Base-by-base conservation (phyloP, 2,888 invertebrate genomes). In the Tachina fera region DNA sequence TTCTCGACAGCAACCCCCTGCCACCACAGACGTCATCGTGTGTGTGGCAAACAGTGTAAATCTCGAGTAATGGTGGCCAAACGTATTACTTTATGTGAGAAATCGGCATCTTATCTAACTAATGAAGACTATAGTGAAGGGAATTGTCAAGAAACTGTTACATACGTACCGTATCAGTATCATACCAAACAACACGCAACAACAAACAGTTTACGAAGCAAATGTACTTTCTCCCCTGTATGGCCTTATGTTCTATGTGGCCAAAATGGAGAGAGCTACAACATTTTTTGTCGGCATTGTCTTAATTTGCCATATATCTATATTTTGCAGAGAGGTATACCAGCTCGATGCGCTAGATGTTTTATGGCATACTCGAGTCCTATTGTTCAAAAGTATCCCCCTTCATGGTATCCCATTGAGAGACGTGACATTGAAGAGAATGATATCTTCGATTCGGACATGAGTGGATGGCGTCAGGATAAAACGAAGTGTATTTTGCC, bases 41-140 rank as follows among this genome's bases (percentile, higher is more conserved):
- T 90, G 0, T 92, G 92, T 43, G 92, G 92, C 0, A 76, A 87
- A 11, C 90, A 90, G 19, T 92, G 92, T 16, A 90, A 90, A 76
- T 88, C 91, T 1, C 88, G 91, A 1, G 89, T 91, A 1, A 91
- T 92, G 89, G 80, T 89, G 56, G 90, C 91, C 16, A 89, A 88
- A 43, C 88, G 88, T 0, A 87, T 90, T 0, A 88, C 89, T 0
- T 82, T 87, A 0, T 91, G 91, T 68, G 82, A 71, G 14, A 60
- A 56, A 9, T 11, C 68, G 11, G 47, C 19, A 8, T 43, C 67
- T n/a, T 6, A 51, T 8, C 41, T 61, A 11, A 31, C 49, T 16
- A 19, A 83, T 45, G 87, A 88, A 0, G 83, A 88, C 11, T 85
- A 88, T 0, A 83, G 72, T 1, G 70, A 47, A 6, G 68, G 49